A percentile compares a stretch with the other conserved stretches of the same genome.
Conservation (phyloP, 2,113 vertebrate species). For the Morone saxatilis region DNA sequence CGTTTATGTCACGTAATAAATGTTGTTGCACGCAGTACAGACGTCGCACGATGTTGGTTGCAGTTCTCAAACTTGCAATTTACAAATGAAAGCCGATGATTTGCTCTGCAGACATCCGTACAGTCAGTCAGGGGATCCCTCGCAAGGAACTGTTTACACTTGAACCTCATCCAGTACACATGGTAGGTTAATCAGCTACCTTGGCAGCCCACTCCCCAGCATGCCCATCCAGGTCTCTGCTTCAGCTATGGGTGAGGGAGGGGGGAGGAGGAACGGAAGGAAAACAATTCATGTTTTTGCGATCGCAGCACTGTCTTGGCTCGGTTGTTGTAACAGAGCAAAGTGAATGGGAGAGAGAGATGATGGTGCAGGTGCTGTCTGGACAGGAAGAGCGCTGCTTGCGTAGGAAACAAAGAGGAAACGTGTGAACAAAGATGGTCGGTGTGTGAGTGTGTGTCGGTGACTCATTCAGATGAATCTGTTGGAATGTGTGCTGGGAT, state of each 20-base stretch:
- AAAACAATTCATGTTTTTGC: constrained; percentile 63
- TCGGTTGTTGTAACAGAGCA: constrained; percentile 8
- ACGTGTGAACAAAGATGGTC: constrained; percentile 58
- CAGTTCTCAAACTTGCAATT: background rate
- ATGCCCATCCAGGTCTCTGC: constrained; percentile 6
- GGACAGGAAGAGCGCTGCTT: constrained; percentile 62
- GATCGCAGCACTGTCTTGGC: constrained; percentile 26
- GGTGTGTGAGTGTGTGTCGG: constrained; percentile 24
- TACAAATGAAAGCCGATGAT: background rate
- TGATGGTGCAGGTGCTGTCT: constrained; percentile 70
- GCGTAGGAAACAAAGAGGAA: constrained; percentile 67
- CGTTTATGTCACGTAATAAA: background rate
- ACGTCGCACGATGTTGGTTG: too few species aligned
- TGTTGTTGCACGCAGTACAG: background rate
- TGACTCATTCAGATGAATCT: constrained; percentile 68
- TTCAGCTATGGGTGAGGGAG: constrained; percentile 23
- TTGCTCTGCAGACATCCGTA: background rate
- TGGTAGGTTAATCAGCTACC: constrained; percentile 46
- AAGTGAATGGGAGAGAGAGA: constrained; percentile 34
- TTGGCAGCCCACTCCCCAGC: constrained; percentile 18
- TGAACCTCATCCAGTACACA: constrained; percentile 43
- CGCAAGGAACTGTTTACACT: background rate
- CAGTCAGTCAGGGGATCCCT: constrained; percentile 10
- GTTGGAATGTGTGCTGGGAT: constrained; percentile 53
- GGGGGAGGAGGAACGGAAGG: constrained; percentile 1